A percentile compares a stretch with the other conserved stretches of the same genome.
Conservation (phyloP, 2,888 invertebrate genomes). For the Altica lythri region DNA sequence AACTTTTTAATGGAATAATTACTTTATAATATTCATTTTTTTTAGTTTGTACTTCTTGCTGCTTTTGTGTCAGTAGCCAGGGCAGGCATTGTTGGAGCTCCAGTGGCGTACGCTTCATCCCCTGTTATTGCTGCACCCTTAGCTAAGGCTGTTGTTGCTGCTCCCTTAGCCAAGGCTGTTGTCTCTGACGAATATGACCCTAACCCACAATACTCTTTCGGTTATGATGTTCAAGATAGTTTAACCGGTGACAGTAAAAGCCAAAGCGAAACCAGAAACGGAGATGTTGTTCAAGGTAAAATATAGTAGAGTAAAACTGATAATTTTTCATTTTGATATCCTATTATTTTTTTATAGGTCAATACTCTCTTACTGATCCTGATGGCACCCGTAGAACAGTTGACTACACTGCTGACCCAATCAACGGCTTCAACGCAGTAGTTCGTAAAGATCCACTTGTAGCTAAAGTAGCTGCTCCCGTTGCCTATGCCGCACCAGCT, state of each 20-base stretch:
- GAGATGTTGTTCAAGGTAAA: conserved; percentile 61
- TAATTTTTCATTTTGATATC: neutral
- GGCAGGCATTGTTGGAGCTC: conserved; percentile 44
- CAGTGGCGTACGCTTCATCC: conserved; percentile 52
- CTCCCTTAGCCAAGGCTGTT: conserved; percentile 54
- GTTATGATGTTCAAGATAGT: conserved; percentile 63
- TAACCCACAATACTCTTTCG: conserved; percentile 62
- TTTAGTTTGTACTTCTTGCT: conserved; percentile 42
- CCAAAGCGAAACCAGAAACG: conserved; percentile 67
- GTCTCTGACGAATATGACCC: conserved; percentile 51
- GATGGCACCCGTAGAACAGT: conserved; percentile 69
- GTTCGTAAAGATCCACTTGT: conserved; percentile 59
- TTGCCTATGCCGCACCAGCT: conserved; percentile 48
- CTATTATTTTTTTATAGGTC: conserved; percentile 19
- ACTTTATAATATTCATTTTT: conserved; percentile 17
- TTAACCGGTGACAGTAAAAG: conserved; percentile 63
- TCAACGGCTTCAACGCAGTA: conserved; percentile 63
- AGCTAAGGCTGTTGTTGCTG: conserved; percentile 25
- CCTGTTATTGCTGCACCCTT: conserved; percentile 26
- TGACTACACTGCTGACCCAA: conserved; percentile 63
- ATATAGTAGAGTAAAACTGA: too few relatives aligned
- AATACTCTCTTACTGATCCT: conserved; percentile 62
- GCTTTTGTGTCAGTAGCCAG: conserved; percentile 44
- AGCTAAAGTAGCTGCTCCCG: conserved; percentile 41
- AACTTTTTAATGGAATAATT: too few relatives aligned